Base-by-base conservation (phyloP, 2,113 vertebrate species). In the Rhynchomys soricoides region DNA sequence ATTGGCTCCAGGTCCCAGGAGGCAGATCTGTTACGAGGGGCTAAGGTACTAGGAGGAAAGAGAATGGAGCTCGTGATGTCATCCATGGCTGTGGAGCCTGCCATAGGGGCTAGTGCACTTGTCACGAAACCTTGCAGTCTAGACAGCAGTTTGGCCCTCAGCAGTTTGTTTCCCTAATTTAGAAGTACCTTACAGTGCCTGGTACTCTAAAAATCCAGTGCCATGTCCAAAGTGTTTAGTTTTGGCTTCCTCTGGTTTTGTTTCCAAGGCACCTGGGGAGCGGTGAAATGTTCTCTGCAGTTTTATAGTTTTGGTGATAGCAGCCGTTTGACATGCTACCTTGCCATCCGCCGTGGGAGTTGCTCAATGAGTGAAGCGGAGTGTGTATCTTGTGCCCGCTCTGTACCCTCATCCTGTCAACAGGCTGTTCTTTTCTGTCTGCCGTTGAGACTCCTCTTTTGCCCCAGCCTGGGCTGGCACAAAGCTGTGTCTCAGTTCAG, bases 351-450 rank as follows among this genome's bases (percentile, higher is more conserved):
- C 50, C 3, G 1, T 2, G 52, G 52, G 52, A 1, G 7, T 10
- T 79, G 68, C 81, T 83, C 89, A 57, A 21, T 31, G 52, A 48
- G 31, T 34, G 82, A 71, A 15, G 37, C 34, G 22, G 10, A 40
- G 9, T 43, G 43, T 21, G 31, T 64, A 45, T 66, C 74, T 74
- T 29, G 0, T 48, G 9, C 19, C 16, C 19, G 0, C 26, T 45
- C 43, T 2, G 17, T 11, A 6, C 45, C 21, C 24, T 64, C 7
- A 4, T 40, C 13, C 5, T 52, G 59, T 21, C 17, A 2, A 0
- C 7, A 83, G 81, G 50, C 45, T 48, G 9, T 57, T 19, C 19
- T 66, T 68, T 22, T 15, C 3, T 43, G 48, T 40, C 45, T 68
- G 43, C 89, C 55, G 12, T 19, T 26, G 52, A 90, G 55, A 29